Conservation (phyloP, 2,888 invertebrate species). For the Agelastica alni region DNA sequence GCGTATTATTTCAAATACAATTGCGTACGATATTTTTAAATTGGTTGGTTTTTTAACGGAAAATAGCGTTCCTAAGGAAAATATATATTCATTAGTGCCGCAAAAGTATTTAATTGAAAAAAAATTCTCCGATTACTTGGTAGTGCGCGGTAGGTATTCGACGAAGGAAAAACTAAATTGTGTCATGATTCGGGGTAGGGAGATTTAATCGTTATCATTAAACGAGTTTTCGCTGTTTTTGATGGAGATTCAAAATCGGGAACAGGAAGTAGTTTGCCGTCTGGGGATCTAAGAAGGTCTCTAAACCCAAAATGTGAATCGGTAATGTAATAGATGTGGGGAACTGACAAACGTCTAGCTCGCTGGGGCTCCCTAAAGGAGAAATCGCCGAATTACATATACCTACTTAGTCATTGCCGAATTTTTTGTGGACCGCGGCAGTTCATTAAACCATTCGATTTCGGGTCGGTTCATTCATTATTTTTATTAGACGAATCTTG, state of each 20-base stretch:
- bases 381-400: constrained; percentile 48
- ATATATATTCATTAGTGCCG: neutral
- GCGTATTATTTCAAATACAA: constrained; percentile 5
- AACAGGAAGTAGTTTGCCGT: constrained; percentile 6
- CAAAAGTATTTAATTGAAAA: neutral
- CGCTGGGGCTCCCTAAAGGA: constrained; percentile 48
- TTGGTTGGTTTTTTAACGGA: neutral
- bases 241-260: no score
- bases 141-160: constrained; percentile 4
- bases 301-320: constrained; percentile 47
- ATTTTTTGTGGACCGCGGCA: constrained; percentile 47
- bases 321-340: constrained; percentile 48
- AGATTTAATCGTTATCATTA: no score
- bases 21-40: neutral
- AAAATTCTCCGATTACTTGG: neutral
- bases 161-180: neutral
- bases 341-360: constrained; percentile 41
- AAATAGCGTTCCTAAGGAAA: neutral
- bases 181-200: no score
- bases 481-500: constrained; percentile 34
- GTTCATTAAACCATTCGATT: constrained; percentile 48
- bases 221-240: neutral
- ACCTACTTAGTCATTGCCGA: constrained; percentile 47
- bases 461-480: constrained; percentile 37
- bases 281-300: constrained; percentile 44